Conservation (phyloP, 2,113 vertebrate species). For the Aphelocoma coerulescens region DNA sequence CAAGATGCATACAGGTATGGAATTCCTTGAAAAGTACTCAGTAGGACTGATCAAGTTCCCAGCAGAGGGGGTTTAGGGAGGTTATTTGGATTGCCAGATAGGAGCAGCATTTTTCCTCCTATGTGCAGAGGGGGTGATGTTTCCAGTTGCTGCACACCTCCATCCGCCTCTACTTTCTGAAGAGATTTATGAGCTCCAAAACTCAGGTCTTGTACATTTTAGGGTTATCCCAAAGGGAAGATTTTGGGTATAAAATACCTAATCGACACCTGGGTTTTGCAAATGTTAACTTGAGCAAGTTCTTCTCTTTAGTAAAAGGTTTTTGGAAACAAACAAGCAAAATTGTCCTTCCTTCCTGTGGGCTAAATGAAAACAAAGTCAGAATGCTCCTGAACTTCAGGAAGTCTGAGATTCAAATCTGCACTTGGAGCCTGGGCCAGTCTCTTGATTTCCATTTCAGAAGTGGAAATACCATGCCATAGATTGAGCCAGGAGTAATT, state of each 20-base stretch:
- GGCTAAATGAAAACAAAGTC: not conserved
- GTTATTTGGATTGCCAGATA: not conserved
- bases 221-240: not conserved
- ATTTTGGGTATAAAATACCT: not conserved
- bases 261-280: not conserved
- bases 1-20: not conserved
- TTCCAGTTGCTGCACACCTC: not conserved
- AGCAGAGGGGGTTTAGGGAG: not conserved
- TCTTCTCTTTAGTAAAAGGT: not conserved
- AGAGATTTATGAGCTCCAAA: not conserved
- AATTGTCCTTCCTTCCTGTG: not conserved
- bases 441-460: not conserved
- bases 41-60: not conserved
- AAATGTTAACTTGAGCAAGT: not conserved
- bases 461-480: not conserved
- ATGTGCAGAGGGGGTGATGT: not conserved
- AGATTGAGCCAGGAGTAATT: not conserved
- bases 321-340: not conserved
- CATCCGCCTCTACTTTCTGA: not conserved
- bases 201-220: not conserved
- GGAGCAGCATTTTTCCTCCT: not conserved
- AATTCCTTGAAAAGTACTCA: not conserved
- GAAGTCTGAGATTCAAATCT: conserved; percentile 29
- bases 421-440: not conserved
- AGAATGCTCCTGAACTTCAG: not conserved